Conservation (phyloP, 2,113 vertebrate species). For the Malurus cyaneus region DNA sequence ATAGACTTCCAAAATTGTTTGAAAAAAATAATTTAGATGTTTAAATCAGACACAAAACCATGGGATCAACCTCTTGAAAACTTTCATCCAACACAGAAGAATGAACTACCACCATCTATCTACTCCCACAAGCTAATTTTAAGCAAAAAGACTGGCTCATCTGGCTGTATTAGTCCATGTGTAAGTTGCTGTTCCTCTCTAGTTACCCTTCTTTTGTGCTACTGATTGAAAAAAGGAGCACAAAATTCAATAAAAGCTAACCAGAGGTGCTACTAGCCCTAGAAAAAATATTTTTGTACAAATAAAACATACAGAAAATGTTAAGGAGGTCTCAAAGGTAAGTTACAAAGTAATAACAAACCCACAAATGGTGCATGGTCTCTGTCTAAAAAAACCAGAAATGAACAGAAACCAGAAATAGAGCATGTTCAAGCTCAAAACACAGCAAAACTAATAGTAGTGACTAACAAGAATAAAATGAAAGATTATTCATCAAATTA, state of each 20-base stretch:
- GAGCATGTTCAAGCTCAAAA: background rate
- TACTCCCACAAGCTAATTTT: background rate
- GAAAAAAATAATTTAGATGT: background rate
- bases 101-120: background rate
- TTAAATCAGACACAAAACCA: background rate
- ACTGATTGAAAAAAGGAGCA: background rate
- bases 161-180: background rate
- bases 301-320: background rate
- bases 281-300: background rate
- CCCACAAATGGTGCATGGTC: background rate
- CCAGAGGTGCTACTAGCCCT: background rate
- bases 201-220: background rate
- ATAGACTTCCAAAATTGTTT: background rate
- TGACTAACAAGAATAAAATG: background rate
- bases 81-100: background rate
- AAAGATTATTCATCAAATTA: background rate
- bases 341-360: background rate
- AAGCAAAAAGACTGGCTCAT: background rate
- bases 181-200: background rate
- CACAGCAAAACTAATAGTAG: background rate
- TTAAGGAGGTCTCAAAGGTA: background rate
- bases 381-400: background rate
- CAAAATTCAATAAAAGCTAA: background rate
- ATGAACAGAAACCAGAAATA: background rate
- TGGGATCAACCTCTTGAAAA: background rate